A percentile compares a stretch with the other conserved stretches of the same genome.
phyloP scores from a whole-genome alignment of 1,140 invertebrate species.

The Drosophila pseudoananassae region DNA sequence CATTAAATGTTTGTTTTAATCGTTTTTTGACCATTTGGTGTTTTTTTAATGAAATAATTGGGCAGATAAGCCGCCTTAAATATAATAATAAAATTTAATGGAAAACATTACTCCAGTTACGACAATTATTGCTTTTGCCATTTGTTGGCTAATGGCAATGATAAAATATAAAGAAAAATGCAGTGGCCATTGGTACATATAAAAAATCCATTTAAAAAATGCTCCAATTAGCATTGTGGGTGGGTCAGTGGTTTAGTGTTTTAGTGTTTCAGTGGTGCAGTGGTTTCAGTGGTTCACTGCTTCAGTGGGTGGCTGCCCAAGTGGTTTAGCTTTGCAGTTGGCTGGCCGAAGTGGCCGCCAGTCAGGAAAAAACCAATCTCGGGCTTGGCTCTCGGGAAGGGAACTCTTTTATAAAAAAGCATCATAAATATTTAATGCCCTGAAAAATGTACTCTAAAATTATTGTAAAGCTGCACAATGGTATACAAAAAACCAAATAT shows the following conservation, averaged over 20 bases:
- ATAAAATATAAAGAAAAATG: slow-evolving; percentile 5
- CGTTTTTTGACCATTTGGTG: too few relatives aligned
- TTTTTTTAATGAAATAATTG: too few relatives aligned
- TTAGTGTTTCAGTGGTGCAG: neutral
- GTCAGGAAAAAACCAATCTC: slow-evolving; percentile 10
- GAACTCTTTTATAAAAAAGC: neutral
- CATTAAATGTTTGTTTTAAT: too few relatives aligned
- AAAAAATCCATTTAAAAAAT: slow-evolving; percentile 55
- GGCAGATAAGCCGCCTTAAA: too few relatives aligned
- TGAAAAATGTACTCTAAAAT: neutral
- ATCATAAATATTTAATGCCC: neutral
- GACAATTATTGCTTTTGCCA: slow-evolving; percentile 1
- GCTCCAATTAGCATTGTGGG: slow-evolving; percentile 60
- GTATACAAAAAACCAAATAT: too few relatives aligned
- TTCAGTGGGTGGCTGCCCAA: neutral
- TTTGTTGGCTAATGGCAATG: slow-evolving; percentile 23
- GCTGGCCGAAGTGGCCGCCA: neutral
- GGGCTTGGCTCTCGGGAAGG: slow-evolving; percentile 3
- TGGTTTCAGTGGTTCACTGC: neutral
- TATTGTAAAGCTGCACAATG: neutral
- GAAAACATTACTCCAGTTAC: neutral
- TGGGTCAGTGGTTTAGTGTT: neutral
- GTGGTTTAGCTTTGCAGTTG: neutral
- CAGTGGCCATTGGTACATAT: slow-evolving; percentile 16
- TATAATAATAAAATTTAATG: neutral